Evolutionary conservation across 2,888 invertebrate species (phyloP).

Genomic region (Lingula anatina): DNA sequence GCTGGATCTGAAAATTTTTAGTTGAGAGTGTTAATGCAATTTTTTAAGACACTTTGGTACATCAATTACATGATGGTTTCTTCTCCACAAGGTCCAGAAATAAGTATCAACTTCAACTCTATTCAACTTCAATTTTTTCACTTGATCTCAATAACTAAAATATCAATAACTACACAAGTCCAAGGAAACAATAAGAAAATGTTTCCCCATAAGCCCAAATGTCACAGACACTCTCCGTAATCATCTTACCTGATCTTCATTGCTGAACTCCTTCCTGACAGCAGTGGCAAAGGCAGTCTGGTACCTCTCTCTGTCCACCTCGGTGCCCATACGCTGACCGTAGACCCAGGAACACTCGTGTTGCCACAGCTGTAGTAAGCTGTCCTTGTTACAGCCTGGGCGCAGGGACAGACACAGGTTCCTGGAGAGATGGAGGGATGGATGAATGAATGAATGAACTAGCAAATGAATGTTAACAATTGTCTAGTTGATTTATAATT

Average conservation of each 20-base stretch:
- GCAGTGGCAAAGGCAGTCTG: conserved; percentile 43
- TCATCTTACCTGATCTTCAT: conserved; percentile 37
- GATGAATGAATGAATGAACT: no score
- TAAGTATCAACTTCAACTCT: no score
- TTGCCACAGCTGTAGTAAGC: conserved; percentile 48
- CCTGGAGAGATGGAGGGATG: no score
- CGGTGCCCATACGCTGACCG: conserved; percentile 45
- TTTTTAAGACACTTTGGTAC: no score
- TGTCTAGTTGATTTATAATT: no score
- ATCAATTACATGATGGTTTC: no score
- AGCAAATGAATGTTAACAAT: no score
- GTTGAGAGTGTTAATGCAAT: no score
- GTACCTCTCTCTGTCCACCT: conserved; percentile 46
- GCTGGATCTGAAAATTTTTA: conserved; percentile 32
- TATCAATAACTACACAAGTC: background rate
- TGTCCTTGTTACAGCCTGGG: conserved; percentile 32
- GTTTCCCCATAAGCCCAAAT: background rate
- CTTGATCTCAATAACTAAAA: background rate
- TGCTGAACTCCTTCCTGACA: conserved; percentile 47
- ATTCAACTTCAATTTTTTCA: background rate
- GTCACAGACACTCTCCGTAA: background rate
- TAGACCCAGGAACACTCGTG: conserved; percentile 52
- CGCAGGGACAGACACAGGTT: conserved; percentile 47
- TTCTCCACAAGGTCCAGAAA: no score
- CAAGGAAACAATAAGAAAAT: background rate